Percentiles rank a stretch among this genome's conserved stretches.
These are phyloP conservation scores for Platysteira castanea DNA, from an alignment of 2,113 vertebrate species.

Conservation along the genomic window DNA sequence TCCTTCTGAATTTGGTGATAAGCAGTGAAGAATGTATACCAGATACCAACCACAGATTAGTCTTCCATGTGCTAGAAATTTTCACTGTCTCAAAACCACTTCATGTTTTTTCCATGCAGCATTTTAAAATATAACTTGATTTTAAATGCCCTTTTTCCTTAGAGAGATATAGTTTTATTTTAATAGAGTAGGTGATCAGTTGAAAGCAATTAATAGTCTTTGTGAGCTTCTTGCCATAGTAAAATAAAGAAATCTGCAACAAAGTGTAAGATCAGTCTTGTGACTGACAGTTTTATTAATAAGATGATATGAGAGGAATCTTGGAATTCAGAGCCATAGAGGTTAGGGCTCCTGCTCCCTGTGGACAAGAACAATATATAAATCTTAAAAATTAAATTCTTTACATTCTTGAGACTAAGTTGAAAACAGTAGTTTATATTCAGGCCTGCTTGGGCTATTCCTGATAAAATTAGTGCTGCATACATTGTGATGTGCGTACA, in stretches of 20 bases:
- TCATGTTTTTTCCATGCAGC: background rate
- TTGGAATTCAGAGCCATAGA: background rate
- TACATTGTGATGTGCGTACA: background rate
- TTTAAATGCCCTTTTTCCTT: background rate
- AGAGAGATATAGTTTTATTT: background rate
- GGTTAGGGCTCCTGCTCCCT: slow-evolving; percentile 20
- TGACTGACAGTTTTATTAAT: slow-evolving; percentile 5
- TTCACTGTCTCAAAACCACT: background rate
- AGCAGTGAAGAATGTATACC: background rate
- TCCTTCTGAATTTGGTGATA: background rate
- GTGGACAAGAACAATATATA: background rate
- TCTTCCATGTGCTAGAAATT: background rate
- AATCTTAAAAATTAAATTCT: slow-evolving; percentile 59
- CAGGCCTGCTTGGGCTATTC: background rate
- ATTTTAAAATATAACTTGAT: background rate
- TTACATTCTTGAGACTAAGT: slow-evolving; percentile 27
- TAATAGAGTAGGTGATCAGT: background rate
- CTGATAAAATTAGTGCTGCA: background rate
- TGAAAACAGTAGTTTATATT: slow-evolving; percentile 23
- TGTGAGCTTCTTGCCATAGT: background rate
- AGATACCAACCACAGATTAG: background rate
- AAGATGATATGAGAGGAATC: background rate
- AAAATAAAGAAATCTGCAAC: background rate
- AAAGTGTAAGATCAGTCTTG: background rate
- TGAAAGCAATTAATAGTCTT: background rate